Percentiles rank a stretch among this genome's conserved stretches.
Evolutionary conservation across 2,797 vertebrate species (phyloP).

Genomic region (Anableps anableps): DNA sequence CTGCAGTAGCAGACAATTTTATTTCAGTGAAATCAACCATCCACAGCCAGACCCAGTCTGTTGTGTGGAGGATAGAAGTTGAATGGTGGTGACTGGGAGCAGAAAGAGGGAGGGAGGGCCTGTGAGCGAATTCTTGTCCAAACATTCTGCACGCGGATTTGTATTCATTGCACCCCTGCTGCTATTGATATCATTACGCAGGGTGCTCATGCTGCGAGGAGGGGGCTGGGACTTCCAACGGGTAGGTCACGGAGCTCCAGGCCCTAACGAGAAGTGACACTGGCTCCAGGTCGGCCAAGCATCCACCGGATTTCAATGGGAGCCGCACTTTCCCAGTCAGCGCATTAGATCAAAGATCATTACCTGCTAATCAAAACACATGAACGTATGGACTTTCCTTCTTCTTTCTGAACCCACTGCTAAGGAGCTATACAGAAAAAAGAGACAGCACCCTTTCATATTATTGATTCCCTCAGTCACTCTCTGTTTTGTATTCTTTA

Average conservation of each 20-base stretch:
- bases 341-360: constrained; percentile 88
- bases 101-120: constrained; percentile 48
- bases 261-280: constrained; percentile 94
- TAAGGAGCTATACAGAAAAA: constrained; percentile 29
- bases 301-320: constrained; percentile 84
- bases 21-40: constrained; percentile 61
- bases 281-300: constrained; percentile 93
- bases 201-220: constrained; percentile 81
- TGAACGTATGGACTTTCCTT: constrained; percentile 71
- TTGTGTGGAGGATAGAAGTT: constrained; percentile 62
- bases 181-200: constrained; percentile 90
- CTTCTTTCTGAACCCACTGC: constrained; percentile 40
- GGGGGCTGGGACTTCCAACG: constrained; percentile 69
- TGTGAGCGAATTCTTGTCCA: constrained; percentile 85
- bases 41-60: constrained; percentile 54
- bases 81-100: constrained; percentile 52
- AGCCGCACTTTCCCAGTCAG: constrained; percentile 85
- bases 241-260: constrained; percentile 80
- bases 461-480: constrained; percentile 10
- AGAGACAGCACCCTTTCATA: constrained; percentile 35
- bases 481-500: constrained; percentile 7
- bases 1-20: constrained; percentile 34
- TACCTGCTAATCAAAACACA: constrained; percentile 88
- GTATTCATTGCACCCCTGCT: constrained; percentile 89
- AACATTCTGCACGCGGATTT: constrained; percentile 88